Percentiles rank a stretch among this genome's conserved stretches.
Conservation (phyloP, 2,113 vertebrate genomes). For the Gopherus evgoodei region DNA sequence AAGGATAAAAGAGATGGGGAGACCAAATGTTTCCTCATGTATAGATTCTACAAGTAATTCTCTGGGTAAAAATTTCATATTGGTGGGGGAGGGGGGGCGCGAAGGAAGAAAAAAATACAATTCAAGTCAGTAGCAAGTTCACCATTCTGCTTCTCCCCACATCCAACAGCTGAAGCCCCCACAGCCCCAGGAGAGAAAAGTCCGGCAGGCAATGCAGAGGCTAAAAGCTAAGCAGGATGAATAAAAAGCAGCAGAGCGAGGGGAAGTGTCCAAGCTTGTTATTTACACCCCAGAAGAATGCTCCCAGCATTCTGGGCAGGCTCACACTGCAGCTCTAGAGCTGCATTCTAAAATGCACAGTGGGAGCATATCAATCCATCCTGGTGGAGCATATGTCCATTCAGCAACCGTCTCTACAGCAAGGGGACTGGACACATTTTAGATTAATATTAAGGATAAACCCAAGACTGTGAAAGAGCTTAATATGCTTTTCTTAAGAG, state of each 20-base stretch:
- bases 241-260: conserved; percentile 60
- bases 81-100: neutral
- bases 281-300: conserved; percentile 61
- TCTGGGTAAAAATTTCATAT: conserved; percentile 15
- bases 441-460: neutral
- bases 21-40: neutral
- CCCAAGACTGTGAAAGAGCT: neutral
- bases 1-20: conserved; percentile 16
- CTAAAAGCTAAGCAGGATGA: conserved; percentile 10
- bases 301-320: conserved; percentile 4
- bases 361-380: neutral
- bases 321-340: neutral
- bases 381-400: accelerated
- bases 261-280: conserved; percentile 55
- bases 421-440: neutral
- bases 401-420: accelerated
- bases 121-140: conserved; percentile 1
- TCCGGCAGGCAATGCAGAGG: conserved; percentile 9
- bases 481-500: neutral
- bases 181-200: neutral
- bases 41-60: neutral
- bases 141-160: neutral
- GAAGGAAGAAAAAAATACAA: neutral
- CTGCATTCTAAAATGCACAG: accelerated
- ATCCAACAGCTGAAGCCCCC: neutral